Conservation (phyloP, 2,113 vertebrate genomes). For the Origma solitaria region DNA sequence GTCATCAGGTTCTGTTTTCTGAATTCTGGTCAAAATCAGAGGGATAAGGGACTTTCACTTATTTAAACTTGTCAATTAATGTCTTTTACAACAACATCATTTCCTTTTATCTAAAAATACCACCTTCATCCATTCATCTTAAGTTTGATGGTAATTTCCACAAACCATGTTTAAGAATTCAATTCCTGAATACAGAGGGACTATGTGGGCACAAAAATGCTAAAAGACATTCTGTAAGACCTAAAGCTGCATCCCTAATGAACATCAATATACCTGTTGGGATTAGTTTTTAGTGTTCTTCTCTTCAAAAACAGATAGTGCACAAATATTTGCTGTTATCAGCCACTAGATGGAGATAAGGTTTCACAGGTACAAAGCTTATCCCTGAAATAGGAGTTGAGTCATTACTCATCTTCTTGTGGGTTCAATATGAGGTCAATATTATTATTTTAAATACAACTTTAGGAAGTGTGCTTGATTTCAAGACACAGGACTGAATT, state of each 20-base stretch:
- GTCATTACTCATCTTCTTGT: neutral
- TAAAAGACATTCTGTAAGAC: neutral
- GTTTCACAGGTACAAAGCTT: neutral
- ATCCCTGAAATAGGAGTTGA: neutral
- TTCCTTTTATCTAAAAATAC: neutral
- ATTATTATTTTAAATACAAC: slow-evolving; percentile 3
- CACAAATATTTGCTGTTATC: neutral
- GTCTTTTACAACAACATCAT: neutral
- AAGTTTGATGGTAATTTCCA: neutral
- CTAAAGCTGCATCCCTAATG: neutral
- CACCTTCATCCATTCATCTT: neutral
- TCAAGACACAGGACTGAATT: neutral
- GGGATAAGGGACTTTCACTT: neutral
- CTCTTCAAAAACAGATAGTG: neutral
- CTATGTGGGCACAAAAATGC: neutral
- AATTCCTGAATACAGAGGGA: neutral
- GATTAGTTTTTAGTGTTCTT: neutral
- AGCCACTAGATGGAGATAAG: slow-evolving; percentile 26
- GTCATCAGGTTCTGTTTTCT: neutral
- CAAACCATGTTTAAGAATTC: neutral
- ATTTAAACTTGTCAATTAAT: neutral
- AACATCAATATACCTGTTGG: neutral
- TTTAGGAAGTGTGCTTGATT: neutral
- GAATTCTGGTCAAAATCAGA: neutral
- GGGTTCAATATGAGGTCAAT: neutral